Evolutionary conservation across 2,888 invertebrate genomes (phyloP).

Genomic region (Campoplex nolae): DNA sequence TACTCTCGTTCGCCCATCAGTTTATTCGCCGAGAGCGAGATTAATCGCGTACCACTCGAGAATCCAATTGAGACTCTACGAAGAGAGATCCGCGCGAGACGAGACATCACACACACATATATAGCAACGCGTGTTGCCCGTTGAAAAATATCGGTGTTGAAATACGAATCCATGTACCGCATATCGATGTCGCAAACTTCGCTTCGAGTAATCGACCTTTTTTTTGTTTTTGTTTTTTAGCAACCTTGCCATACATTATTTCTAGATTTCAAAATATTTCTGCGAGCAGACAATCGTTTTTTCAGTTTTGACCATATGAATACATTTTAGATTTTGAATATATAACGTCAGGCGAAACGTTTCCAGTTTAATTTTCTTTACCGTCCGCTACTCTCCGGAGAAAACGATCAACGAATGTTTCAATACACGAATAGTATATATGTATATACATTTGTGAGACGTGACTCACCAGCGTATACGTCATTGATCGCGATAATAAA

Average conservation of each 20-base stretch:
- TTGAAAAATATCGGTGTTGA: conserved; percentile 25
- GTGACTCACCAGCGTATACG: background rate
- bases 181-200: conserved; percentile 60
- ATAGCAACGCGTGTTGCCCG: background rate
- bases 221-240: too few species aligned
- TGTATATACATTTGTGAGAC: background rate
- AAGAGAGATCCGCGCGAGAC: conserved; percentile 55
- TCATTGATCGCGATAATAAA: conserved; percentile 1
- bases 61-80: conserved; percentile 57
- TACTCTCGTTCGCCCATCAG: conserved; percentile 16
- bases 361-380: background rate
- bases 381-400: background rate
- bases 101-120: conserved; percentile 1
- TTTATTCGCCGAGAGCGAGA: conserved; percentile 45
- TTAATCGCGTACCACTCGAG: conserved; percentile 62
- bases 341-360: background rate
- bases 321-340: background rate
- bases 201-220: background rate
- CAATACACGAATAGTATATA: background rate
- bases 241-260: background rate
- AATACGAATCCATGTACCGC: conserved; percentile 7
- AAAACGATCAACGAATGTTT: background rate
- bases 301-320: background rate
- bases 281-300: too few species aligned
- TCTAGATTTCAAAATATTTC: background rate